These are phyloP conservation scores for Steinernema feltiae DNA, from an alignment of 1,140 invertebrate species.

Conservation along the genomic window DNA sequence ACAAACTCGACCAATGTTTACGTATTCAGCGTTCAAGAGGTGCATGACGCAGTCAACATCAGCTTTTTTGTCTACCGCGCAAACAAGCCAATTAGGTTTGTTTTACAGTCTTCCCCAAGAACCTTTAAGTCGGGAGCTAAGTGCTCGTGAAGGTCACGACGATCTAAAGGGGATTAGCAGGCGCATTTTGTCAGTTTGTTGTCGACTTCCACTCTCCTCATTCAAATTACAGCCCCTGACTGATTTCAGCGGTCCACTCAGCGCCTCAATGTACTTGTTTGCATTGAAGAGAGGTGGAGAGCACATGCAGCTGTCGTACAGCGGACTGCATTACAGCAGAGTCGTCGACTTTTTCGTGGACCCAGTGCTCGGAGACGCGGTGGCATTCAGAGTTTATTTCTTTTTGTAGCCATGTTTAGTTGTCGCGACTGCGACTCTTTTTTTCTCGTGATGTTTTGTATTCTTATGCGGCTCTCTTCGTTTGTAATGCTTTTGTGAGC, in stretches of 20 bases:
- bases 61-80: constrained; percentile 75
- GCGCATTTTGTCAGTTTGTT: background rate
- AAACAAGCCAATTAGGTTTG: constrained; percentile 71
- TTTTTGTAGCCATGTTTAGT: too few species aligned
- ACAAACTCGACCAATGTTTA: constrained; percentile 13
- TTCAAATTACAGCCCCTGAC: background rate
- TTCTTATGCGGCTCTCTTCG: too few species aligned
- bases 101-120: constrained; percentile 59
- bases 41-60: constrained; percentile 68
- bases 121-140: background rate
- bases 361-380: too few species aligned
- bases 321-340: too few species aligned
- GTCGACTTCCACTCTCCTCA: background rate
- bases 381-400: too few species aligned
- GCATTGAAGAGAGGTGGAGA: too few species aligned
- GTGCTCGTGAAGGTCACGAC: constrained; percentile 6
- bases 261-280: too few species aligned
- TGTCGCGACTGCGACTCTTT: too few species aligned
- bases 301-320: too few species aligned
- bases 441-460: too few species aligned
- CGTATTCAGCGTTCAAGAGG: constrained; percentile 2
- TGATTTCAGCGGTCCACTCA: constrained; percentile 50
- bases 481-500: too few species aligned
- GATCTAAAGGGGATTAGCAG: background rate
- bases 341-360: too few species aligned